Conservation (phyloP, 2,113 vertebrate species). For the Sinocyclocheilus grahami region DNA sequence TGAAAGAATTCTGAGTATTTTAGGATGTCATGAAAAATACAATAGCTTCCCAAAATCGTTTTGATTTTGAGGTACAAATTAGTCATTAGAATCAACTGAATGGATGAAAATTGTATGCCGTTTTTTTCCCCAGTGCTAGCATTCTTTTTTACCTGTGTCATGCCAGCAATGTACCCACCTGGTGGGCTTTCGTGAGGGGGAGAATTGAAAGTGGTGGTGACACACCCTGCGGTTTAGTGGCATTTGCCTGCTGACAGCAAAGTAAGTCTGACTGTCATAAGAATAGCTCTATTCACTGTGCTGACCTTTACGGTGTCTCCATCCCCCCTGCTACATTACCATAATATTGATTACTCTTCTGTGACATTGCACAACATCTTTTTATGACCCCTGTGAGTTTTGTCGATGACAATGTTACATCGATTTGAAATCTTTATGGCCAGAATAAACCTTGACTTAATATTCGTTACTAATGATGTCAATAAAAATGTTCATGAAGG, state of each 20-base stretch:
- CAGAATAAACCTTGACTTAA: background rate
- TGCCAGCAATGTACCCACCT: background rate
- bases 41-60: slow-evolving; percentile 1
- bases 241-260: slow-evolving; percentile 25
- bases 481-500: background rate
- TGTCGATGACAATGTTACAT: background rate
- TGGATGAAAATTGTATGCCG: background rate
- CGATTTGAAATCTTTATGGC: slow-evolving; percentile 12
- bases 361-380: slow-evolving; percentile 9
- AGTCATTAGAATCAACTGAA: slow-evolving; percentile 20
- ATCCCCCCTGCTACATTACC: background rate
- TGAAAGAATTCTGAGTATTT: background rate
- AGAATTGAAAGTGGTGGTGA: background rate
- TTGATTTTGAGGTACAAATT: slow-evolving; percentile 24
- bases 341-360: slow-evolving; percentile 39
- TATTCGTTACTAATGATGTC: background rate
- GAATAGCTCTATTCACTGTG: slow-evolving; percentile 41
- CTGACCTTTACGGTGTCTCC: slow-evolving; percentile 29
- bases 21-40: background rate
- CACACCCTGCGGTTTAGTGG: slow-evolving; percentile 31
- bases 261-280: slow-evolving; percentile 29
- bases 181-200: slow-evolving; percentile 23
- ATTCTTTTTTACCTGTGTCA: background rate
- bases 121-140: background rate
- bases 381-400: slow-evolving; percentile 5